These are phyloP conservation scores for Heterochromis multidens DNA, from an alignment of 2,113 vertebrate genomes.

Conservation along the genomic window DNA sequence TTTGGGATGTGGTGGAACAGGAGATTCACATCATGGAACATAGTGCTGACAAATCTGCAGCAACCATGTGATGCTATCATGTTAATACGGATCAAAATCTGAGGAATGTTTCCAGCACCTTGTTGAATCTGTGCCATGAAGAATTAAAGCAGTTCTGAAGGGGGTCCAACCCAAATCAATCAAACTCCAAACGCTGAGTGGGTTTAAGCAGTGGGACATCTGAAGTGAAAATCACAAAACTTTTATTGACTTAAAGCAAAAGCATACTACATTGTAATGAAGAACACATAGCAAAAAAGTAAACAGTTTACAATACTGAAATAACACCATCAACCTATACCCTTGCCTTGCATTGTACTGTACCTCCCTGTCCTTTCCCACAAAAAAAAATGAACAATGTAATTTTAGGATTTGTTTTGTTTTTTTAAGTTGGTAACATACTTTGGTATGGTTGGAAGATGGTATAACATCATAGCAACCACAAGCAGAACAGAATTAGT, in stretches of 20 bases:
- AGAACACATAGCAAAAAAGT: conserved; percentile 49
- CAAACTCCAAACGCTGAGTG: neutral
- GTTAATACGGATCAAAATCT: accelerated
- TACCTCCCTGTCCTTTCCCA: neutral
- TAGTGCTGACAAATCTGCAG: neutral
- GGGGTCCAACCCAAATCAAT: neutral
- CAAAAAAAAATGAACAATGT: neutral
- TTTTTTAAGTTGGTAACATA: neutral
- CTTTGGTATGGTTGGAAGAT: neutral
- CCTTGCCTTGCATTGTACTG: conserved; percentile 2
- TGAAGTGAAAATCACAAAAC: conserved; percentile 43
- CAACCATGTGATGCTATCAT: neutral
- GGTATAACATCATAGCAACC: conserved; percentile 43
- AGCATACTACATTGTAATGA: conserved; percentile 49
- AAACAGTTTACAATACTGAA: conserved; percentile 59
- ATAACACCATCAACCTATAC: conserved; percentile 19
- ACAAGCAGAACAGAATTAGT: conserved; percentile 37
- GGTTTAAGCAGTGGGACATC: neutral
- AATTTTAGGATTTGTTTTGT: neutral
- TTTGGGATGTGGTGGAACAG: neutral
- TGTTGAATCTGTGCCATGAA: neutral
- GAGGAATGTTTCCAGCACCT: neutral
- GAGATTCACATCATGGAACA: neutral
- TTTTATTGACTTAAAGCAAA: conserved; percentile 73
- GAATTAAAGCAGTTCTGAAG: neutral